These are phyloP conservation scores for Halocaridina rubra DNA, from an alignment of 2,888 invertebrate genomes.

Conservation along the genomic window DNA sequence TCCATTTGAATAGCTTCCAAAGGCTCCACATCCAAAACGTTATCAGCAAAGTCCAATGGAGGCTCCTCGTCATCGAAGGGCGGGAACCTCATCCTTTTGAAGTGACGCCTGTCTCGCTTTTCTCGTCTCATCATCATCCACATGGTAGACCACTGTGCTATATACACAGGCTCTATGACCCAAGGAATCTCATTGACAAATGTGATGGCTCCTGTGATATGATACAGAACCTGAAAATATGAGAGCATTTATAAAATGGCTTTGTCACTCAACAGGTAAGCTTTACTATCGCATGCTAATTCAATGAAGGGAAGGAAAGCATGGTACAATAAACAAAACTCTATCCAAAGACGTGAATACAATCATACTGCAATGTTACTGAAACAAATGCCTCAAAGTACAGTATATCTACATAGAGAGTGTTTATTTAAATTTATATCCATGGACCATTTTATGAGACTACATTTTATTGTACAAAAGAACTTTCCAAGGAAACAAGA, in stretches of 20 bases:
- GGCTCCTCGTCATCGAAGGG: conserved; percentile 99
- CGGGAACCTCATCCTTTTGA: conserved; percentile 99
- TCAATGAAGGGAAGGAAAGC: no score
- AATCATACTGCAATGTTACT: no score
- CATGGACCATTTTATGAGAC: no score
- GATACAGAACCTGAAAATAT: conserved; percentile 81
- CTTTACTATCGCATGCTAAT: no score
- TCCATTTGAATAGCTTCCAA: conserved; percentile 99
- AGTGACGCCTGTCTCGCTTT: conserved; percentile 97
- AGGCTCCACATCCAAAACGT: conserved; percentile 98
- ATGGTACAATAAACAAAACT: no score
- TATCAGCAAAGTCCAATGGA: conserved; percentile 98
- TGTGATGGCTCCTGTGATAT: conserved; percentile 99
- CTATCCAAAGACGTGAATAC: no score
- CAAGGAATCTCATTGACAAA: conserved; percentile 99
- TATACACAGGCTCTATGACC: conserved; percentile 99
- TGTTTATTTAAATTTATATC: no score
- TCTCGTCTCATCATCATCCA: conserved; percentile 99
- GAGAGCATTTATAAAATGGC: background rate
- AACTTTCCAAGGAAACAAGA: no score
- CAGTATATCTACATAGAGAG: no score
- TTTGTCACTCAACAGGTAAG: background rate
- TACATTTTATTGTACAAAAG: no score
- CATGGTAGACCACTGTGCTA: conserved; percentile 99
- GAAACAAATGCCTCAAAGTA: no score